Evolutionary conservation across 2,797 vertebrate genomes (phyloP).

Genomic region (Ciconia nigra): DNA sequence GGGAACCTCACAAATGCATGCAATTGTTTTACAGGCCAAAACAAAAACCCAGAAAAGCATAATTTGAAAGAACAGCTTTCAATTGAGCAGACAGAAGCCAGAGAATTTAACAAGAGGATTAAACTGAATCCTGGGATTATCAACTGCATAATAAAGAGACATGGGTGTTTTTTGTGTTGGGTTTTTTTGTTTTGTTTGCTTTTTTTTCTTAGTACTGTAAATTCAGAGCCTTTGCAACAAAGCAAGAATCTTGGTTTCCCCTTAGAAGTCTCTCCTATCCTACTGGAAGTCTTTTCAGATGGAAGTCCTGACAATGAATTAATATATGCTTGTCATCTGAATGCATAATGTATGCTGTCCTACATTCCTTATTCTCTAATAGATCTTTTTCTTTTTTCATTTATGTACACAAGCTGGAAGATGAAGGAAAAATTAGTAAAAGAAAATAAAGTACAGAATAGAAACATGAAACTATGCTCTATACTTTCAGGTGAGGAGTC

Average conservation of each 20-base stretch:
- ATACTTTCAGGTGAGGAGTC: background rate
- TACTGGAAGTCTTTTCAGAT: background rate
- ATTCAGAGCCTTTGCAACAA: background rate
- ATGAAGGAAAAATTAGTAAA: background rate
- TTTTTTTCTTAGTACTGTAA: background rate
- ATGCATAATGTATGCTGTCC: background rate
- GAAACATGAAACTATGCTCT: background rate
- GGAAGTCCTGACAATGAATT: background rate
- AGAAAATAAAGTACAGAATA: background rate
- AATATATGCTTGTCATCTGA: background rate
- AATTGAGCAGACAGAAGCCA: conserved; percentile 11
- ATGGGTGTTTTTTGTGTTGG: background rate
- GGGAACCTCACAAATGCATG: background rate
- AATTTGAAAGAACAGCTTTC: conserved; percentile 25
- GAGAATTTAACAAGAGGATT: conserved; percentile 42
- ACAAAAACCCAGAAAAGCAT: background rate
- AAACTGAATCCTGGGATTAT: conserved; percentile 30
- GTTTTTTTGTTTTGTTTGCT: background rate
- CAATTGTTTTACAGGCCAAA: background rate
- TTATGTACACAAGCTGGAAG: background rate
- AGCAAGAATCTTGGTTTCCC: background rate
- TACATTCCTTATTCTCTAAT: background rate
- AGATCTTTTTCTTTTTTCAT: background rate
- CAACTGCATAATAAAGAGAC: background rate
- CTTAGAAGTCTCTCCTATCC: background rate